phyloP scores from a whole-genome alignment of 2,113 vertebrate genomes.

The Beaufortia kweichowensis region DNA sequence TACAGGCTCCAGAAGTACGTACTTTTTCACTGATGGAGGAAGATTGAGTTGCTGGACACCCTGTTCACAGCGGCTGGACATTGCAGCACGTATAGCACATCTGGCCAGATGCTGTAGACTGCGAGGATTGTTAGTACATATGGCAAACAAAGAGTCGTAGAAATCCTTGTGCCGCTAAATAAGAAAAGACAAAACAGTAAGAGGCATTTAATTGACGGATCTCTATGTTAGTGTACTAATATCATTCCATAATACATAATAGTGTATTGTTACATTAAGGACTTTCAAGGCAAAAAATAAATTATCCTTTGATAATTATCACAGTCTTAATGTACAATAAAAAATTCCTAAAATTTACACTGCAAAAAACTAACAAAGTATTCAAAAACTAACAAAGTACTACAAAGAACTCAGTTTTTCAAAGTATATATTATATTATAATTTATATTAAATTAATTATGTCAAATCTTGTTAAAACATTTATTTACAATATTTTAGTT shows the following conservation, averaged over 20 bases:
- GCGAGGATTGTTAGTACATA: slow-evolving; percentile 85
- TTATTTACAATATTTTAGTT: too few relatives aligned
- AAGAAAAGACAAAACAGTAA: slow-evolving; percentile 31
- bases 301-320: too few relatives aligned
- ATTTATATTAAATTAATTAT: too few relatives aligned
- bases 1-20: slow-evolving; percentile 88
- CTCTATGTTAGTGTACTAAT: not conserved
- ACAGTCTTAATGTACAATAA: not conserved
- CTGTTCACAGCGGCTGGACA: slow-evolving; percentile 76
- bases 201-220: not conserved
- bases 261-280: not conserved
- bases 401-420: too few relatives aligned
- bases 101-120: slow-evolving; percentile 87
- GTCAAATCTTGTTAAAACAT: too few relatives aligned
- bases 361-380: too few relatives aligned
- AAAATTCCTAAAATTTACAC: not conserved
- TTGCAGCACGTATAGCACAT: slow-evolving; percentile 78
- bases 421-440: too few relatives aligned
- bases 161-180: slow-evolving; percentile 82
- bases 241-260: slow-evolving; percentile 7
- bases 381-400: too few relatives aligned
- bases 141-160: slow-evolving; percentile 87
- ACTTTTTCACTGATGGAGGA: slow-evolving; percentile 81
- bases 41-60: slow-evolving; percentile 79
- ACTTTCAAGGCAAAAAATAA: not conserved